These are phyloP conservation scores for Volucella zonaria DNA, from an alignment of 2,888 invertebrate species.

Conservation along the genomic window DNA sequence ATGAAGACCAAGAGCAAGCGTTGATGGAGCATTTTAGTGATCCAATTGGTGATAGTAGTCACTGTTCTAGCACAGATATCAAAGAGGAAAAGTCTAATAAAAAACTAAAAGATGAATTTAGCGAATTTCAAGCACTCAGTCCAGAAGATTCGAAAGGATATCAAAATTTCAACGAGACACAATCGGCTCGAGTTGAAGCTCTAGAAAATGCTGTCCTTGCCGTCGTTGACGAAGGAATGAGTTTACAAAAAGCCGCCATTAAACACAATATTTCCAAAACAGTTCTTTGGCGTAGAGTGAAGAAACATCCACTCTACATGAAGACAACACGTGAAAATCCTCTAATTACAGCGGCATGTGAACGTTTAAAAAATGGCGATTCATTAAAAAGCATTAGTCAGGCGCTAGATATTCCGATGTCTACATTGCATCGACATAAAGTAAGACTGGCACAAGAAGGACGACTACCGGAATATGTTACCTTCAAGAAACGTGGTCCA, in stretches of 20 bases:
- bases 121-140: slow-evolving; percentile 68
- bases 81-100: slow-evolving; percentile 50
- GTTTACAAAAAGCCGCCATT: slow-evolving; percentile 81
- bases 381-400: slow-evolving; percentile 81
- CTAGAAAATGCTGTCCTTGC: slow-evolving; percentile 80
- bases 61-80: slow-evolving; percentile 56
- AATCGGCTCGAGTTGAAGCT: slow-evolving; percentile 76
- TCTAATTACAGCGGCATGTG: slow-evolving; percentile 79
- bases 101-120: slow-evolving; percentile 67
- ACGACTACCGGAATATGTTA: slow-evolving; percentile 80
- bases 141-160: slow-evolving; percentile 62
- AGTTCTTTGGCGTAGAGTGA: slow-evolving; percentile 81
- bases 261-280: slow-evolving; percentile 82
- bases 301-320: slow-evolving; percentile 80
- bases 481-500: slow-evolving; percentile 80
- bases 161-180: slow-evolving; percentile 64
- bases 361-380: slow-evolving; percentile 80
- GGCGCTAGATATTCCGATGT: slow-evolving; percentile 82
- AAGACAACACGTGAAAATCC: slow-evolving; percentile 80
- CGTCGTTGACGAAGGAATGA: slow-evolving; percentile 80
- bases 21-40: slow-evolving; percentile 67
- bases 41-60: slow-evolving; percentile 67
- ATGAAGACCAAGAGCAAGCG: slow-evolving; percentile 77
- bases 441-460: slow-evolving; percentile 81
- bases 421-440: slow-evolving; percentile 82